Conservation (phyloP, 2,888 invertebrate genomes). For the Pachydiplax longipennis region DNA sequence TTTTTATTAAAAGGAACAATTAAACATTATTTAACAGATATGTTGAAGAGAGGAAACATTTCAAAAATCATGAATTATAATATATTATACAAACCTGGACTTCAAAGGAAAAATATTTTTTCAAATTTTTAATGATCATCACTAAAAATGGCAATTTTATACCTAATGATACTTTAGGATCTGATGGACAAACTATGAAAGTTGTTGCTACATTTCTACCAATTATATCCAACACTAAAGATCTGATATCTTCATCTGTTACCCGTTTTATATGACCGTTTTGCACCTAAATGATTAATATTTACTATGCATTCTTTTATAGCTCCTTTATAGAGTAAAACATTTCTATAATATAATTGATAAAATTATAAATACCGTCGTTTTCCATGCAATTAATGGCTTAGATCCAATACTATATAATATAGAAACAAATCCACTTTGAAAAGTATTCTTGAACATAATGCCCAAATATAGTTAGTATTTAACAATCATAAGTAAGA, state of each 20-base stretch:
- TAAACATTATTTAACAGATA: not conserved
- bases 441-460: conserved; percentile 88
- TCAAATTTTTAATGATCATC: conserved; percentile 93
- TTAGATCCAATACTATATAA: conserved; percentile 86
- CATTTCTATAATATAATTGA: not conserved
- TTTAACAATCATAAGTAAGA: no score
- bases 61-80: no score
- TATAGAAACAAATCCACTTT: conserved; percentile 84
- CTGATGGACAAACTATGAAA: conserved; percentile 90
- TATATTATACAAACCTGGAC: conserved; percentile 76
- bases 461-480: no score
- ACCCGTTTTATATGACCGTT: conserved; percentile 95
- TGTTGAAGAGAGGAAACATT: not conserved
- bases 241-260: conserved; percentile 93
- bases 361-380: conserved; percentile 58
- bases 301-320: no score
- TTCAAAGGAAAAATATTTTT: conserved; percentile 94
- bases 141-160: conserved; percentile 93
- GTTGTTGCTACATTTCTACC: conserved; percentile 95
- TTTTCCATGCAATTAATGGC: conserved; percentile 86
- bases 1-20: not conserved
- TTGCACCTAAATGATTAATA: conserved; percentile 66
- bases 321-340: no score
- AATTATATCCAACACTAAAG: conserved; percentile 88
- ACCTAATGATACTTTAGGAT: conserved; percentile 87